Base-by-base conservation (phyloP, 2,797 vertebrate species). In the Bovichtus diacanthus region DNA sequence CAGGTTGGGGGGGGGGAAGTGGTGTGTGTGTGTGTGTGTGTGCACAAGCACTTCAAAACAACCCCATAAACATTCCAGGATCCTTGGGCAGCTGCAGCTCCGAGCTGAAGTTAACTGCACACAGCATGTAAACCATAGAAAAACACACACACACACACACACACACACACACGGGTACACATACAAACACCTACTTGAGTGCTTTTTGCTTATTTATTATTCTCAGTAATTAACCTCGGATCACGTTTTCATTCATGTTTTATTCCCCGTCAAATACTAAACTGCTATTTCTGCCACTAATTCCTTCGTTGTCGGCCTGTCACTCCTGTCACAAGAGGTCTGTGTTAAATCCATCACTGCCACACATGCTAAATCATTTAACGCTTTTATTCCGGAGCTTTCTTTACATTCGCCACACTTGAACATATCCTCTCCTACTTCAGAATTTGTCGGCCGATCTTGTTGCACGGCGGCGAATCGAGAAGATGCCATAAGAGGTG, bases 31-130 rank as follows among this genome's bases (percentile, higher is more conserved):
- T 51, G 49, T 64, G 65, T 39, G 62, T 60, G 74, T 63, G 63
- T 15, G 62, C 16, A 18, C 39, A 75, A 64, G 83, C 72, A 90
- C 92, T 94, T 94, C 88, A 94, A 94, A 93, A 93, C 93, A 93
- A 92, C 89, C 91, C 88, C 80, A 92, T 93, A 93, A 94, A 92
- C 90, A 93, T 93, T 91, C 88, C 91, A 91, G 78, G 82, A 88
- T 90, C 76, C 44, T 83, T 77, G 68, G 80, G 85, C 81, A 87
- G 83, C 87, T 90, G 88, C 80, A 82, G 81, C 79, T 78, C 66
- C 11, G 29, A 90, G 81, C 75, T 84, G 61, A 76, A 66, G 62
- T 84, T 78, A 86, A 84, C 70, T 59, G 55, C 78, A 71, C 21
- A 9, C 56, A 69, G 41, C 27, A 66, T 63, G 60, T 44, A 49